These are phyloP conservation scores for Ennomos erosarius DNA, from an alignment of 2,888 invertebrate species.

Conservation along the genomic window DNA sequence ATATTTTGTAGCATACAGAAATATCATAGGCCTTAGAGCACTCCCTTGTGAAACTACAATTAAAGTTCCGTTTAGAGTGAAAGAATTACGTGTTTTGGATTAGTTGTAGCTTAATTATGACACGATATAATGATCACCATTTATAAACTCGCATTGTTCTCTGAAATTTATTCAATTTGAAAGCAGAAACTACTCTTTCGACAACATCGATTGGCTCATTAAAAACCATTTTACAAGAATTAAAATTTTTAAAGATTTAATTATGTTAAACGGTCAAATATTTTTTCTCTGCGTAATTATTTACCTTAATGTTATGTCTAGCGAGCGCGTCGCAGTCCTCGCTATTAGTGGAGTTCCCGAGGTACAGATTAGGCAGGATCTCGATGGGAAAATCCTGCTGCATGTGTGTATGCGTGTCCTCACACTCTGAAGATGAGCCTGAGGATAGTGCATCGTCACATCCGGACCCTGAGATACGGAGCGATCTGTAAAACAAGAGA, in stretches of 20 bases:
- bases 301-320: conserved; percentile 94
- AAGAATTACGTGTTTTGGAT: too few relatives aligned
- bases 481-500: conserved; percentile 81
- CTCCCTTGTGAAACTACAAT: background rate
- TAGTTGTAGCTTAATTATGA: too few relatives aligned
- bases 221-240: too few relatives aligned
- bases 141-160: too few relatives aligned
- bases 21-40: conserved; percentile 1
- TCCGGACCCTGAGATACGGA: conserved; percentile 89
- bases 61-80: too few relatives aligned
- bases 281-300: background rate
- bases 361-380: conserved; percentile 96
- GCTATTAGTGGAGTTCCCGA: conserved; percentile 98
- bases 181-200: too few relatives aligned
- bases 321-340: conserved; percentile 95
- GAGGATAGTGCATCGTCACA: conserved; percentile 88
- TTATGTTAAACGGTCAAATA: too few relatives aligned
- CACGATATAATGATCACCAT: too few relatives aligned
- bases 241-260: too few relatives aligned
- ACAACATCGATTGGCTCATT: too few relatives aligned
- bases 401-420: conserved; percentile 85
- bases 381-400: conserved; percentile 96
- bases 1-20: background rate
- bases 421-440: conserved; percentile 90
- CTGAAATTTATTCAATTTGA: too few relatives aligned